Conservation (phyloP, 1,140 invertebrate genomes). For the Lanistes nyassanus region DNA sequence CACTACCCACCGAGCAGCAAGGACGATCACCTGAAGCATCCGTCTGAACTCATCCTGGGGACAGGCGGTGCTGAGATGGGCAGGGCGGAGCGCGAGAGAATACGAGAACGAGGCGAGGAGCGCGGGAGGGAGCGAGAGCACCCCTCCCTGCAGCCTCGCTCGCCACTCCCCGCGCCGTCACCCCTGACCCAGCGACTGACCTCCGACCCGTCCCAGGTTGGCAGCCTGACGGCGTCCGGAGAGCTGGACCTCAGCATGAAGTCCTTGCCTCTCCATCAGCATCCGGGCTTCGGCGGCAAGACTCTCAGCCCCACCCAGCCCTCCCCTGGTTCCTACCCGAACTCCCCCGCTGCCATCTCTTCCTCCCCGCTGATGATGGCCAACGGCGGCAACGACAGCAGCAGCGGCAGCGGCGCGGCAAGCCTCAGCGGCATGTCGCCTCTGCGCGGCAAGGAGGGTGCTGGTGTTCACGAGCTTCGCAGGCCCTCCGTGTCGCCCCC, state of each 20-base stretch:
- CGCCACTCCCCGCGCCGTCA: not conserved
- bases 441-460: conserved; percentile 20
- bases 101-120: conserved; percentile 36
- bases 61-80: not conserved
- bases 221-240: conserved; percentile 41
- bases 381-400: not conserved
- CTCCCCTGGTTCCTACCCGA: not conserved
- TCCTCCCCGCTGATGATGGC: not conserved
- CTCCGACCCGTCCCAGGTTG: not conserved
- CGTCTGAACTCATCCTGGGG: conserved; percentile 9
- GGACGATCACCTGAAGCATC: conserved; percentile 25
- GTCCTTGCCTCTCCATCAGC: conserved; percentile 37
- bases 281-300: conserved; percentile 12
- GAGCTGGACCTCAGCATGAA: conserved; percentile 62
- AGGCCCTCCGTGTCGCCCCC: conserved; percentile 21
- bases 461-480: not conserved
- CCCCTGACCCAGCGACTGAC: not conserved
- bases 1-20: conserved; percentile 8
- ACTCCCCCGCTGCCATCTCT: conserved; percentile 6
- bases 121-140: conserved; percentile 6
- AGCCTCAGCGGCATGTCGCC: conserved; percentile 7
- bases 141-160: not conserved
- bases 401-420: conserved; percentile 18
- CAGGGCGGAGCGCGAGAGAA: conserved; percentile 17
- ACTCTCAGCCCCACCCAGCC: not conserved